Conservation (phyloP, 2,113 vertebrate species). For the Ploceus nigricollis region DNA sequence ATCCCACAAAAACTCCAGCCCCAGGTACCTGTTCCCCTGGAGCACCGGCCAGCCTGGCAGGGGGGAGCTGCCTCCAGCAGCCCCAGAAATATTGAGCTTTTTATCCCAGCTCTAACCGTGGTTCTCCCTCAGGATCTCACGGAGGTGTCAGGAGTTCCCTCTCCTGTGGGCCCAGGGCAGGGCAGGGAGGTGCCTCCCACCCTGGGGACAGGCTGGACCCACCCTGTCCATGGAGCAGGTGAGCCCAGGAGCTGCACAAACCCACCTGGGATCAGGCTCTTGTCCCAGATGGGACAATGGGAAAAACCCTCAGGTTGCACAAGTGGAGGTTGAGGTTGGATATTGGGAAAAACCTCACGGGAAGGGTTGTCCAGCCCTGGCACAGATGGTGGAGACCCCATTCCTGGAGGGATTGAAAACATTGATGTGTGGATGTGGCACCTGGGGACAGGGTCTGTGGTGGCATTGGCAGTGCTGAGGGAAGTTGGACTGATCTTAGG, state of each 20-base stretch:
- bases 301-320: fast-evolving
- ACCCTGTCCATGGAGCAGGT: neutral
- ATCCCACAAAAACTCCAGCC: conserved; percentile 3
- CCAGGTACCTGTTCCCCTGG: conserved; percentile 39
- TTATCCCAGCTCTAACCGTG: neutral
- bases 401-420: neutral
- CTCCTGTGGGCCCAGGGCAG: neutral
- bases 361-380: neutral
- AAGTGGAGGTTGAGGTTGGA: neutral
- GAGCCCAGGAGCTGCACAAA: fast-evolving
- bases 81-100: neutral
- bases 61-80: neutral
- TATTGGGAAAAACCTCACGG: neutral
- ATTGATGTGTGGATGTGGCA: fast-evolving
- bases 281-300: neutral
- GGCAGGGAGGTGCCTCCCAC: neutral
- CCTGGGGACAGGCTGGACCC: neutral
- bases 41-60: neutral
- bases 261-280: neutral
- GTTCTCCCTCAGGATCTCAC: neutral
- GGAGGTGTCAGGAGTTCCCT: neutral
- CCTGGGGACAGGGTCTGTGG: neutral
- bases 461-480: neutral
- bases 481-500: too few relatives aligned
- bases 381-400: neutral